phyloP scores from a whole-genome alignment of 1,140 invertebrate genomes.

The Acromyrmex heyeri region DNA sequence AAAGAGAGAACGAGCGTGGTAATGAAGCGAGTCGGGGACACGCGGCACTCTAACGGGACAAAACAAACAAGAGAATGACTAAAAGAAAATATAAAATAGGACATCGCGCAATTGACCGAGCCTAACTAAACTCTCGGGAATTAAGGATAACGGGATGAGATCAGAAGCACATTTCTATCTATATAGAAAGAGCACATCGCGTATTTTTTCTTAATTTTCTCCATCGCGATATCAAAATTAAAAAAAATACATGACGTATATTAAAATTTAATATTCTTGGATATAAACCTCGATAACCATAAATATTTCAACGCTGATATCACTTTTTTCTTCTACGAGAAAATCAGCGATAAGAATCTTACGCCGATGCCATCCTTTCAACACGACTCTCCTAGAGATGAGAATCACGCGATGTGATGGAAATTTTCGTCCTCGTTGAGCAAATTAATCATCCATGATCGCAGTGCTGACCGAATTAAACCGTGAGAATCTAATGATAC shows the following conservation, averaged over 20 bases:
- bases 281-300: background rate
- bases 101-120: constrained; percentile 7
- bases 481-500: constrained; percentile 5
- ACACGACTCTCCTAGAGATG: constrained; percentile 36
- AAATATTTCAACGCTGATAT: constrained; percentile 35
- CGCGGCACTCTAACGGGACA: constrained; percentile 46
- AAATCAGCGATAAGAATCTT: constrained; percentile 45
- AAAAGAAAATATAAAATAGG: constrained; percentile 52
- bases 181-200: background rate
- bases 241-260: background rate
- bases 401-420: background rate
- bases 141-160: constrained; percentile 47
- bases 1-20: constrained; percentile 26
- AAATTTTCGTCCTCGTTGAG: background rate
- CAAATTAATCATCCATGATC: background rate
- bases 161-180: background rate
- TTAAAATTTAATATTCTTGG: background rate
- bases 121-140: background rate
- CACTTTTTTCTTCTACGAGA: constrained; percentile 45
- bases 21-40: constrained; percentile 40
- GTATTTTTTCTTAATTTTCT: background rate
- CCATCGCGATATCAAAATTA: background rate
- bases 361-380: constrained; percentile 44
- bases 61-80: constrained; percentile 51
- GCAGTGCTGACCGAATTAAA: background rate